Percentiles rank a stretch among this genome's conserved stretches.
phyloP scores from a whole-genome alignment of 2,113 vertebrate species.

The Prionailurus bengalensis region DNA sequence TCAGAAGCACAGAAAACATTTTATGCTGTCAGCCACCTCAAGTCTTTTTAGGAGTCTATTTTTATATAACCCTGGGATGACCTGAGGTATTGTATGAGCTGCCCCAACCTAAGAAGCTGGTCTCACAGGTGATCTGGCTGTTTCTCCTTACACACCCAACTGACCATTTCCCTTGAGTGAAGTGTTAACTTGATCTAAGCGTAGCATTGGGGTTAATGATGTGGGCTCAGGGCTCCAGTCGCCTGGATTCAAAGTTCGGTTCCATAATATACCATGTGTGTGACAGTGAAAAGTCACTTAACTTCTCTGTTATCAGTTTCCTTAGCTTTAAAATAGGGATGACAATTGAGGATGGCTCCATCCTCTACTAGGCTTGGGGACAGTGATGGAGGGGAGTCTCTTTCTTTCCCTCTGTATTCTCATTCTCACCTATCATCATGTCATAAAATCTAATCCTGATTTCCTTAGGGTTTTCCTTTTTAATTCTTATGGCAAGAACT shows the following conservation, averaged over 20 bases:
- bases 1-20: slow-evolving; percentile 62
- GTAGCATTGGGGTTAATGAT: background rate
- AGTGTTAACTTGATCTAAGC: background rate
- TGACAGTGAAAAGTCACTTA: background rate
- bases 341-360: background rate
- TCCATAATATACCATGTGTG: background rate
- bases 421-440: background rate
- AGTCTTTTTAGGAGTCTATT: slow-evolving; percentile 49
- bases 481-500: background rate
- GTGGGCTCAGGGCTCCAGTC: background rate
- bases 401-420: background rate
- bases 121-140: background rate
- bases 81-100: background rate
- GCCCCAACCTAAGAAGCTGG: background rate
- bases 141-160: background rate
- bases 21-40: slow-evolving; percentile 36
- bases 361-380: background rate
- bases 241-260: background rate
- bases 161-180: background rate
- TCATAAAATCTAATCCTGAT: background rate
- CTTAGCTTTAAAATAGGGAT: slow-evolving; percentile 2
- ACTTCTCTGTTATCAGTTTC: slow-evolving; percentile 13
- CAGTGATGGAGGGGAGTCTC: background rate
- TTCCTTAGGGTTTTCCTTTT: background rate
- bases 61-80: slow-evolving; percentile 42